Evolutionary conservation across 2,113 vertebrate genomes (phyloP).

Genomic region (Choloepus hoffmanni): DNA sequence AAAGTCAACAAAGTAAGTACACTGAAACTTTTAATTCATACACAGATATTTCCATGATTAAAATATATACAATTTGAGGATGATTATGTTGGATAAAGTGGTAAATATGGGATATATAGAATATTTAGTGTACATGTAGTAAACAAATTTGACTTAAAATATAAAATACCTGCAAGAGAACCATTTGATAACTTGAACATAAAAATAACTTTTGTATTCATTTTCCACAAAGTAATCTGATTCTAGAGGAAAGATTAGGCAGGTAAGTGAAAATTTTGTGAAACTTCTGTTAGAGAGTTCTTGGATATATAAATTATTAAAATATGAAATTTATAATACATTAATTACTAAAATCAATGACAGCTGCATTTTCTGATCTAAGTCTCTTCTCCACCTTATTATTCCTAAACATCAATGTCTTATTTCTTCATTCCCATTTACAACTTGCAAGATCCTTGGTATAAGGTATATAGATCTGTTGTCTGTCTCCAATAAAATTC

Average conservation of each 20-base stretch:
- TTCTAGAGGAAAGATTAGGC: neutral
- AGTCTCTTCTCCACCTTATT: neutral
- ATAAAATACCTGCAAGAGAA: neutral
- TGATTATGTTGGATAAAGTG: neutral
- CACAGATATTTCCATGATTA: neutral
- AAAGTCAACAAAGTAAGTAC: neutral
- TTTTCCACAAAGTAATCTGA: neutral
- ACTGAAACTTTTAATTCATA: neutral
- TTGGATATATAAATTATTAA: neutral
- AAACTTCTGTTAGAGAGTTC: neutral
- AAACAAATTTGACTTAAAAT: neutral
- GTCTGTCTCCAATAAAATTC: neutral
- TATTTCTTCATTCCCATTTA: neutral
- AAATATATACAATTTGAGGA: neutral
- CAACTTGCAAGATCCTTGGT: neutral
- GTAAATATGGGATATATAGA: neutral
- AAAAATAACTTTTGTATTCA: neutral
- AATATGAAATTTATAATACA: neutral
- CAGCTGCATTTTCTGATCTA: neutral
- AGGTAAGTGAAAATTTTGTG: neutral
- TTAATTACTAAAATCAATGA: neutral
- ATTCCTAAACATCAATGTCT: neutral
- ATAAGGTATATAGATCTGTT: neutral
- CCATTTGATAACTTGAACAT: constrained; percentile 9
- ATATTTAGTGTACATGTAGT: neutral